Evolutionary conservation across 37 sponge, comb jelly and placozoan species (phyloP).

Genomic region (Spongilla lacustris): DNA sequence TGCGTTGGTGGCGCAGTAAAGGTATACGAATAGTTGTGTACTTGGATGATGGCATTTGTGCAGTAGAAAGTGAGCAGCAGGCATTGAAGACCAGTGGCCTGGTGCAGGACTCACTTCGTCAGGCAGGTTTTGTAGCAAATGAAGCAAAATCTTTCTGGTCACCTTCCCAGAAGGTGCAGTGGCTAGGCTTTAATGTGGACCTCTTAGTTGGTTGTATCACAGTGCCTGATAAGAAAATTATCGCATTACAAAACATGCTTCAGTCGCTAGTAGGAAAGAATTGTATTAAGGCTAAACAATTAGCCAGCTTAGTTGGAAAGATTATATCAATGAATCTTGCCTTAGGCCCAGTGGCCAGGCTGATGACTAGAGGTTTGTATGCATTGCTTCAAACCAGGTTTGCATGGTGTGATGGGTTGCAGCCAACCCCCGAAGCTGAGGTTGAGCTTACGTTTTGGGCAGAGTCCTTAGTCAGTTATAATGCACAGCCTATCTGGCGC

Average conservation of each 20-base stretch:
- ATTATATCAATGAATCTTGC: slow-evolving; percentile 21
- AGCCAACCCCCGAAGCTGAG: too few relatives aligned
- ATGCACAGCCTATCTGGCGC: slow-evolving; percentile 26
- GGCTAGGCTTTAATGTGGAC: slow-evolving; percentile 33
- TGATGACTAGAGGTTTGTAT: slow-evolving; percentile 6
- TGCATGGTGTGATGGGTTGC: too few relatives aligned
- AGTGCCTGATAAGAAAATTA: slow-evolving; percentile 13
- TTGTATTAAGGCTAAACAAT: neutral
- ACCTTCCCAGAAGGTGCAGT: neutral
- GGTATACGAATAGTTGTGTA: slow-evolving; percentile 30
- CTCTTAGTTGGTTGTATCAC: slow-evolving; percentile 8
- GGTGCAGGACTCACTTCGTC: neutral
- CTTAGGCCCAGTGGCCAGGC: slow-evolving; percentile 3
- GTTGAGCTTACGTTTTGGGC: slow-evolving; percentile 17
- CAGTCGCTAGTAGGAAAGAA: neutral
- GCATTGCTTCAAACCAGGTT: too few relatives aligned
- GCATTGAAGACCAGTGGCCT: neutral
- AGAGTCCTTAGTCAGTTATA: neutral
- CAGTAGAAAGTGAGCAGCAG: neutral
- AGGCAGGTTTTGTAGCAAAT: slow-evolving; percentile 16
- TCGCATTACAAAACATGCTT: too few relatives aligned
- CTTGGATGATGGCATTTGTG: slow-evolving; percentile 45
- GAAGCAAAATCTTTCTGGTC: slow-evolving; percentile 6
- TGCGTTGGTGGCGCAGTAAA: slow-evolving; percentile 15
- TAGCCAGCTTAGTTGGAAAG: too few relatives aligned